phyloP scores from a whole-genome alignment of 2,888 invertebrate species.

The Antitype chi region DNA sequence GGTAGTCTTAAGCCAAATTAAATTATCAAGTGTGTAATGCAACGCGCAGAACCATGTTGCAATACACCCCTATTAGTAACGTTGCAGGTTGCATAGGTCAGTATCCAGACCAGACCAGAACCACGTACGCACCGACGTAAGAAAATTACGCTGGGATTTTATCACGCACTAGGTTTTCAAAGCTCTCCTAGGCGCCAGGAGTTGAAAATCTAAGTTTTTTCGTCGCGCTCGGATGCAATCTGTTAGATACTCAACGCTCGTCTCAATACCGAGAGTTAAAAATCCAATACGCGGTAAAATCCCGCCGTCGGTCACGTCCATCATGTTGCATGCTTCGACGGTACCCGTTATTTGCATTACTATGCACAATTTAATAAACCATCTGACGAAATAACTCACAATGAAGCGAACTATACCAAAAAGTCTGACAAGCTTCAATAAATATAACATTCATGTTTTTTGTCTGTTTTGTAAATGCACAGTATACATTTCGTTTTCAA shows the following conservation, averaged over 20 bases:
- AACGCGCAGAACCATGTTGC: not conserved
- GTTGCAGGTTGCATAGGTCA: not conserved
- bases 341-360: not conserved
- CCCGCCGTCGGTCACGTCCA: no score
- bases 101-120: not conserved
- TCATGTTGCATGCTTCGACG: not conserved
- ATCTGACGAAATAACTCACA: constrained; percentile 4
- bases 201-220: no score
- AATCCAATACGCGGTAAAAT: no score
- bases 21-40: not conserved
- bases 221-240: no score
- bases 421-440: constrained; percentile 31
- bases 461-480: constrained; percentile 10
- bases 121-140: no score
- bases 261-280: no score
- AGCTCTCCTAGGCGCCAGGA: no score
- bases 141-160: no score
- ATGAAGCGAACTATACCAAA: constrained; percentile 25
- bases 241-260: no score
- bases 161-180: no score
- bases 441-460: constrained; percentile 33
- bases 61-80: not conserved
- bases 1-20: no score
- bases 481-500: not conserved
- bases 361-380: constrained; percentile 9